phyloP scores from a whole-genome alignment of 2,797 vertebrate species.

The Chaetodon trifasciatus region DNA sequence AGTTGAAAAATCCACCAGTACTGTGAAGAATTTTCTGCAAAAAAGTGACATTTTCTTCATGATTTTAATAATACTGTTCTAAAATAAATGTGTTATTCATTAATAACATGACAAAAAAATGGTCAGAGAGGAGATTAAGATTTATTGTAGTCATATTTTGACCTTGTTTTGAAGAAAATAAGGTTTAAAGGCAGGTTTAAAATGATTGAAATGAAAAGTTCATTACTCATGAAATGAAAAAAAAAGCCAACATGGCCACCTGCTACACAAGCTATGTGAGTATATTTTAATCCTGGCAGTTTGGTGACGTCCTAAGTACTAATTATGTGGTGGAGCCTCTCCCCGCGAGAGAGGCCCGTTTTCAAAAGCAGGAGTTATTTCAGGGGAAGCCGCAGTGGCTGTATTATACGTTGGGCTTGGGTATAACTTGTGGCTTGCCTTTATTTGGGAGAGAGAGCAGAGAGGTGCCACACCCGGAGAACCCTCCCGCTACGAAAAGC shows the following conservation, averaged over 20 bases:
- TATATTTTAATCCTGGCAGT: slow-evolving; percentile 56
- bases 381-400: slow-evolving; percentile 82
- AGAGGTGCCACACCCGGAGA: slow-evolving; percentile 75
- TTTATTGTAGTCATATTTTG: neutral
- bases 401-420: slow-evolving; percentile 74
- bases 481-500: slow-evolving; percentile 43
- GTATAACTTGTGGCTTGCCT: slow-evolving; percentile 62
- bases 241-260: slow-evolving; percentile 56
- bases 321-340: slow-evolving; percentile 84
- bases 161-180: neutral
- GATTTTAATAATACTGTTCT: no score
- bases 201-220: neutral
- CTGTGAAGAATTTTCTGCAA: neutral
- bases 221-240: neutral
- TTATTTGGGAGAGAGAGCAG: slow-evolving; percentile 60
- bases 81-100: neutral
- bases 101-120: neutral
- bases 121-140: neutral
- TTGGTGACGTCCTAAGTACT: slow-evolving; percentile 67
- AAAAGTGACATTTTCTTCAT: neutral
- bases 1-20: neutral
- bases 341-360: slow-evolving; percentile 55
- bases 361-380: slow-evolving; percentile 82
- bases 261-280: slow-evolving; percentile 48
- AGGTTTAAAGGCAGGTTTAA: neutral